A percentile compares a stretch with the other conserved stretches of the same genome.
Conservation (phyloP, 2,888 invertebrate species). For the Xestia c-nigrum region DNA sequence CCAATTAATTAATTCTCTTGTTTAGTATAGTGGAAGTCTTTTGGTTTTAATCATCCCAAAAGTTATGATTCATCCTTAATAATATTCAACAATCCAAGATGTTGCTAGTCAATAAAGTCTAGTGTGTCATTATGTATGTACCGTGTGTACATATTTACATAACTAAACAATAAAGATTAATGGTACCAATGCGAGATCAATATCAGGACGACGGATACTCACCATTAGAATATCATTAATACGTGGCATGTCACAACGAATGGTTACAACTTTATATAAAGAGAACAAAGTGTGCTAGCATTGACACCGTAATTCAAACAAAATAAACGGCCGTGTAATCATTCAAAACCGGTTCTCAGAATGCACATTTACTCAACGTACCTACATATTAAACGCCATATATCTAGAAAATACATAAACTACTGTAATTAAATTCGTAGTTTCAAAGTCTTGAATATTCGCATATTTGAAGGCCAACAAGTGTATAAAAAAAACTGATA, state of each 20-base stretch:
- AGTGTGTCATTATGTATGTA: constrained; percentile 53
- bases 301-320: constrained; percentile 58
- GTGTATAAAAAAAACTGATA: constrained; percentile 58
- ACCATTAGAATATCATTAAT: constrained; percentile 42
- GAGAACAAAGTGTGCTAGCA: constrained; percentile 51
- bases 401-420: constrained; percentile 26
- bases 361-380: constrained; percentile 31
- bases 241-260: constrained; percentile 15
- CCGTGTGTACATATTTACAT: constrained; percentile 53
- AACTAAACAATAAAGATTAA: constrained; percentile 58
- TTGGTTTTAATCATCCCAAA: background rate
- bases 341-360: constrained; percentile 58
- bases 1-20: background rate
- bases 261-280: constrained; percentile 48
- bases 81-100: background rate
- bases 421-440: constrained; percentile 40
- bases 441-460: constrained; percentile 40
- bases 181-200: constrained; percentile 44
- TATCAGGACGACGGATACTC: constrained; percentile 43
- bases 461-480: constrained; percentile 54
- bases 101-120: background rate
- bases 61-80: background rate
- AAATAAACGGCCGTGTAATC: constrained; percentile 53
- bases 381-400: constrained; percentile 33
- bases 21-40: background rate